A percentile compares a stretch with the other conserved stretches of the same genome.
Evolutionary conservation across 2,797 vertebrate species (phyloP).

Genomic region (Anguilla obscura): DNA sequence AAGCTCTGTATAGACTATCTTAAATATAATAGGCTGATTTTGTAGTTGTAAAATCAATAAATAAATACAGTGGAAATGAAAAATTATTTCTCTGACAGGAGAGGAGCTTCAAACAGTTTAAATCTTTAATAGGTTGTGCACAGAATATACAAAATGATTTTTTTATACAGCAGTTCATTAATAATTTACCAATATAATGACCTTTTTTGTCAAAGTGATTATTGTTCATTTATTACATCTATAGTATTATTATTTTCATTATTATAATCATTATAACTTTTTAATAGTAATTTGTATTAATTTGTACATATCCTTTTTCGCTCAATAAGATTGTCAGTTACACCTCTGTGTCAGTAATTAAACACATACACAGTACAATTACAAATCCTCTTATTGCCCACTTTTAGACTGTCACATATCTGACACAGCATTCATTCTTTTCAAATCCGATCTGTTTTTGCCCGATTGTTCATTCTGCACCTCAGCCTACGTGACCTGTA

Average conservation of each 20-base stretch:
- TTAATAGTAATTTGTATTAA: neutral
- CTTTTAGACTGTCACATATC: neutral
- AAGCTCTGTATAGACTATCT: too few relatives aligned
- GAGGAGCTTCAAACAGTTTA: slow-evolving; percentile 14
- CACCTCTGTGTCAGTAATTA: neutral
- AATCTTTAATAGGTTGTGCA: slow-evolving; percentile 34
- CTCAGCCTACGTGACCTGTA: too few relatives aligned
- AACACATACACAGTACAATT: neutral
- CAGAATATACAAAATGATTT: slow-evolving; percentile 26
- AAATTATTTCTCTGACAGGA: neutral
- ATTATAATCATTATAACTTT: slow-evolving; percentile 10
- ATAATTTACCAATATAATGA: slow-evolving; percentile 13
- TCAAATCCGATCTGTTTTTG: neutral
- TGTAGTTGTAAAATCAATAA: neutral
- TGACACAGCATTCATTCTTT: neutral
- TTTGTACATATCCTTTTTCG: neutral
- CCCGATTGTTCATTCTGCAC: neutral
- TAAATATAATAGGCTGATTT: too few relatives aligned
- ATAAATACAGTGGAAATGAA: neutral
- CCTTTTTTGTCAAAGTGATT: neutral
- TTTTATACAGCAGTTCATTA: slow-evolving; percentile 14
- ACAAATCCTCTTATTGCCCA: neutral
- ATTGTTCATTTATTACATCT: slow-evolving; percentile 6
- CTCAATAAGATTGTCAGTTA: slow-evolving; percentile 17
- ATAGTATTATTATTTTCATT: slow-evolving; percentile 2